These are phyloP conservation scores for Alligator sinensis DNA, from an alignment of 2,113 vertebrate species.

Conservation along the genomic window DNA sequence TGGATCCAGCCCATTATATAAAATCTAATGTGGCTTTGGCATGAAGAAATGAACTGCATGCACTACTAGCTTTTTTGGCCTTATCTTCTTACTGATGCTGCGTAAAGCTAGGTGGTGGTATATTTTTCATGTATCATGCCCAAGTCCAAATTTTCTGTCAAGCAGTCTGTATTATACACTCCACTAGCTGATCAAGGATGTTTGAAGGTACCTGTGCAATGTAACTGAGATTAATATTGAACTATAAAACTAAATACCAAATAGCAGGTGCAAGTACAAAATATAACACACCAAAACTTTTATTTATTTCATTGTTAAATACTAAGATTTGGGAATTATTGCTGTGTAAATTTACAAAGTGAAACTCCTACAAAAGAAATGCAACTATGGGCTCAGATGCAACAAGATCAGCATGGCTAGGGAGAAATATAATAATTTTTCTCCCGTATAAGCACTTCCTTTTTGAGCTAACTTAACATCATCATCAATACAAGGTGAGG, in stretches of 20 bases:
- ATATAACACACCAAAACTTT: neutral
- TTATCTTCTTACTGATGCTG: neutral
- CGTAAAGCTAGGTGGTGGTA: neutral
- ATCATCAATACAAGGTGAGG: constrained; percentile 19
- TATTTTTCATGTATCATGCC: too few relatives aligned
- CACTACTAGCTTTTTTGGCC: neutral
- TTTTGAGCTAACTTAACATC: constrained; percentile 49
- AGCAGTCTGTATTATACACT: too few relatives aligned
- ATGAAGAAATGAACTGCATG: constrained; percentile 39
- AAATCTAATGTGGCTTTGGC: constrained; percentile 21
- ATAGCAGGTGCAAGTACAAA: too few relatives aligned
- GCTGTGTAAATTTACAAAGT: neutral
- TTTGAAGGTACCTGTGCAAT: too few relatives aligned
- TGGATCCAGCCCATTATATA: neutral
- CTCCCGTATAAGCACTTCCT: neutral
- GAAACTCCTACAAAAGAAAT: neutral
- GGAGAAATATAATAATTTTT: neutral
- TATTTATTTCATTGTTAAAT: neutral
- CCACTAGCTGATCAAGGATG: too few relatives aligned
- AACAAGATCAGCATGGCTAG: neutral
- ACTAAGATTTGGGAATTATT: too few relatives aligned
- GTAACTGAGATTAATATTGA: too few relatives aligned
- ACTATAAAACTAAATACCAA: too few relatives aligned
- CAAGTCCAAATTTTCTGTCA: too few relatives aligned
- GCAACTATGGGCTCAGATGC: neutral